A percentile compares a stretch with the other conserved stretches of the same genome.
Conservation (phyloP, 2,888 invertebrate genomes). For the Conops quadrifasciatus region DNA sequence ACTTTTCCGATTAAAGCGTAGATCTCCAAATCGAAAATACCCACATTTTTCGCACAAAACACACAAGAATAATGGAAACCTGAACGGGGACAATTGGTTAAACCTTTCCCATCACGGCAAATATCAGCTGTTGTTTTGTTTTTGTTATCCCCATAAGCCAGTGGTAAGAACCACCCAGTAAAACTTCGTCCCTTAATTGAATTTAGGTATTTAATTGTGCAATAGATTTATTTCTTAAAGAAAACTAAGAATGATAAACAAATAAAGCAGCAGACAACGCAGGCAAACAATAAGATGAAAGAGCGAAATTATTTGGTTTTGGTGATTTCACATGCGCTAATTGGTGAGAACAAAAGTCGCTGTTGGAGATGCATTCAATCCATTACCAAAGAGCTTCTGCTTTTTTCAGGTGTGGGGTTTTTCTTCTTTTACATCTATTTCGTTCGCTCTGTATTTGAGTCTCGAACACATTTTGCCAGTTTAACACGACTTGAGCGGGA, state of each 20-base stretch:
- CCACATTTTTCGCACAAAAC: too few species aligned
- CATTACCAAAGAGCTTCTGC: not conserved
- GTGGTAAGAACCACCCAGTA: slow-evolving; percentile 13
- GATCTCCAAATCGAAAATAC: too few species aligned
- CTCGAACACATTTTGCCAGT: slow-evolving; percentile 83
- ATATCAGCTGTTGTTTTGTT: slow-evolving; percentile 14
- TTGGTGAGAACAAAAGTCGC: slow-evolving; percentile 52
- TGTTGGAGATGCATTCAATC: too few species aligned
- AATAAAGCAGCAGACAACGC: slow-evolving; percentile 30
- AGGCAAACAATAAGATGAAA: slow-evolving; percentile 53
- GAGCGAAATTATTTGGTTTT: slow-evolving; percentile 54
- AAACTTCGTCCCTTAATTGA: not conserved
- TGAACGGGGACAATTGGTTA: too few species aligned
- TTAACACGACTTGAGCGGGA: slow-evolving; percentile 83
- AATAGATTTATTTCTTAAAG: not conserved
- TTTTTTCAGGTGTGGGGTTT: slow-evolving; percentile 68
- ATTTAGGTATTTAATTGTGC: slow-evolving; percentile 1
- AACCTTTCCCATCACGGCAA: too few species aligned
- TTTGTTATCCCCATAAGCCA: not conserved
- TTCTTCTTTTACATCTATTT: slow-evolving; percentile 74
- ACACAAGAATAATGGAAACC: too few species aligned
- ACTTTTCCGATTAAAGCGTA: too few species aligned
- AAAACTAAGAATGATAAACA: slow-evolving; percentile 19
- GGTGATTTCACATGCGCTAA: slow-evolving; percentile 60
- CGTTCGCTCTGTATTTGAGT: slow-evolving; percentile 78